Evolutionary conservation across 1,140 invertebrate species (phyloP).

Genomic region (Drosophila leontia): DNA sequence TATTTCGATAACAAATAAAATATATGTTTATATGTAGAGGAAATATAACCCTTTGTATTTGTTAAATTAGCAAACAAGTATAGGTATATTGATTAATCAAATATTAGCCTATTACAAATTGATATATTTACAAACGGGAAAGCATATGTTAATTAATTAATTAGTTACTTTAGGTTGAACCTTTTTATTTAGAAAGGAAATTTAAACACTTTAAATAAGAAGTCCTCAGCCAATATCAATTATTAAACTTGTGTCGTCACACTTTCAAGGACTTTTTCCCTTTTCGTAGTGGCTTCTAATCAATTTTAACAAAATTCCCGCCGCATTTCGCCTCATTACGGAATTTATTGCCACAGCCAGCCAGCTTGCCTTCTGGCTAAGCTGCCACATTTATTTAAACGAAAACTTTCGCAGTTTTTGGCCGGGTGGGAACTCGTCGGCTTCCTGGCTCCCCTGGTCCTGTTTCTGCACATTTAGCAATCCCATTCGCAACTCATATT

Average conservation of each 20-base stretch:
- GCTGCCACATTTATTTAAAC: conserved; percentile 65
- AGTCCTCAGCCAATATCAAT: not conserved
- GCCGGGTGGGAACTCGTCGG: too few species aligned
- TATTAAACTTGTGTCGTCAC: not conserved
- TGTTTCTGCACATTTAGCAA: conserved; percentile 43
- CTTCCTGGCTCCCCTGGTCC: not conserved
- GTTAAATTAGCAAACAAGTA: not conserved
- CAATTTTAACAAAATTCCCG: conserved; percentile 36
- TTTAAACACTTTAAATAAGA: too few species aligned
- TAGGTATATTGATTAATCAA: not conserved
- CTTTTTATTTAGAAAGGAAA: too few species aligned
- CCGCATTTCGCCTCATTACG: conserved; percentile 41
- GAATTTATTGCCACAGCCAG: conserved; percentile 33
- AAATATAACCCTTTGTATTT: not conserved
- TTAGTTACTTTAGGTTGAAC: too few species aligned
- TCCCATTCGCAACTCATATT: conserved; percentile 80
- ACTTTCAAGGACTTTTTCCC: conserved; percentile 15
- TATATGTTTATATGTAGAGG: not conserved
- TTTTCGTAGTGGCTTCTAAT: conserved; percentile 7
- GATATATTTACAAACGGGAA: not conserved
- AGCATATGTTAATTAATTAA: not conserved
- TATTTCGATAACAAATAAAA: not conserved
- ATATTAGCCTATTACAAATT: conserved; percentile 1
- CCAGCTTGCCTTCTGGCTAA: conserved; percentile 34
- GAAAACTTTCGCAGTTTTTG: conserved; percentile 39